Evolutionary conservation across 2,888 invertebrate genomes (phyloP).

Genomic region (Eumacrocentrus americanus): DNA sequence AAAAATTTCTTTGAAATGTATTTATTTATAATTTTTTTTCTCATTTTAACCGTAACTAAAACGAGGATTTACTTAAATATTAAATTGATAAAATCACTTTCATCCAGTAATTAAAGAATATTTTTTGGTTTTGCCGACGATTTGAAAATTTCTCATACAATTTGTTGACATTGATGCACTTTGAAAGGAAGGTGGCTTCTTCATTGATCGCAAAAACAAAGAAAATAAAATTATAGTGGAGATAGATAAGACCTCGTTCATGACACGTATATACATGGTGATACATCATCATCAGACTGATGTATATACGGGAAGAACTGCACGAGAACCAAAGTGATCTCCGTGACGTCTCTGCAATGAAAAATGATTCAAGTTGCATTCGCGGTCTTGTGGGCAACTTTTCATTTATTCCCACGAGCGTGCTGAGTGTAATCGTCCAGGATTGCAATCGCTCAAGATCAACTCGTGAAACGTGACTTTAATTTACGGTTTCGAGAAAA

Average conservation of each 20-base stretch:
- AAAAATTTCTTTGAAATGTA: too few species aligned
- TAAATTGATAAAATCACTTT: background rate
- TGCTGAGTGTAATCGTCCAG: background rate
- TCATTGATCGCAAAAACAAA: too few species aligned
- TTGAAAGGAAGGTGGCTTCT: too few species aligned
- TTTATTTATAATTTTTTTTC: too few species aligned
- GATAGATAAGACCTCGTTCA: conserved; percentile 23
- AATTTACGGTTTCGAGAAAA: background rate
- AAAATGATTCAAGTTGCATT: conserved; percentile 31
- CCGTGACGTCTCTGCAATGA: conserved; percentile 25
- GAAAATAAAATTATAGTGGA: background rate
- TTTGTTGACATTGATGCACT: too few species aligned
- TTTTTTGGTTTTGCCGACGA: too few species aligned
- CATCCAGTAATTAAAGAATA: too few species aligned
- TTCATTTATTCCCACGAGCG: background rate
- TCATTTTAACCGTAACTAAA: too few species aligned
- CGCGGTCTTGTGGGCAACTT: background rate
- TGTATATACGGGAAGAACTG: conserved; percentile 24
- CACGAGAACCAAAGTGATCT: conserved; percentile 28
- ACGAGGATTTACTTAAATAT: too few species aligned
- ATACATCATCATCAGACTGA: conserved; percentile 31
- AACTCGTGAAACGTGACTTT: conserved; percentile 1
- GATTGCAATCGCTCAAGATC: conserved; percentile 8
- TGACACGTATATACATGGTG: conserved; percentile 19
- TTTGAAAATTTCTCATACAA: too few species aligned